phyloP scores from a whole-genome alignment of 2,113 vertebrate genomes.

The Ariopsis seemanni region DNA sequence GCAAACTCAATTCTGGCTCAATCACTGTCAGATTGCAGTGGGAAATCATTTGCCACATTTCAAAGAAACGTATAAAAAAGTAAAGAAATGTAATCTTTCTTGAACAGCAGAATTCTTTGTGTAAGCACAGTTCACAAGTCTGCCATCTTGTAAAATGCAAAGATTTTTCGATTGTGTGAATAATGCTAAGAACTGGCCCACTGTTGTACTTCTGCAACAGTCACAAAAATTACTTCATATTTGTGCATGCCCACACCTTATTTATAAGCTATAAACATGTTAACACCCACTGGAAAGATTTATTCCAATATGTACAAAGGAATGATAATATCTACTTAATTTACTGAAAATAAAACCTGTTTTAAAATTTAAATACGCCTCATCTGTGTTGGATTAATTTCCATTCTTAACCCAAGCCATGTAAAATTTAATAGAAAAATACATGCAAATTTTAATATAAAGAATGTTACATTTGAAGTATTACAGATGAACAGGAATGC shows the following conservation, averaged over 20 bases:
- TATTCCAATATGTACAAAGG: neutral
- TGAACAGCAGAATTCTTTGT: neutral
- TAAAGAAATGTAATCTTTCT: neutral
- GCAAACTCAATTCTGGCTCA: neutral
- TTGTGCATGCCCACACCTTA: neutral
- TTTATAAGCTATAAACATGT: neutral
- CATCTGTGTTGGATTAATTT: neutral
- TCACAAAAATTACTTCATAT: neutral
- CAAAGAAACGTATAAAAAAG: neutral
- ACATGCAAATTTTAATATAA: neutral
- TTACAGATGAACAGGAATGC: neutral
- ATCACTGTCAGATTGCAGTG: neutral
- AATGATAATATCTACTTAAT: neutral
- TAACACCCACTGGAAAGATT: neutral
- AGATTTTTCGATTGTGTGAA: neutral
- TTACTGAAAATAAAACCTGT: neutral
- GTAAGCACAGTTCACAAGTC: neutral
- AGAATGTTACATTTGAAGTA: conserved; percentile 1
- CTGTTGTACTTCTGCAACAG: neutral
- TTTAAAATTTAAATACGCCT: neutral
- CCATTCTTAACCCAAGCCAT: neutral
- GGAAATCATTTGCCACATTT: neutral
- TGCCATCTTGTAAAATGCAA: neutral
- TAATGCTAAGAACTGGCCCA: neutral
- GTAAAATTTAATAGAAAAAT: neutral